Conservation (phyloP, 2,797 vertebrate species). For the Galagoides demidoff region DNA sequence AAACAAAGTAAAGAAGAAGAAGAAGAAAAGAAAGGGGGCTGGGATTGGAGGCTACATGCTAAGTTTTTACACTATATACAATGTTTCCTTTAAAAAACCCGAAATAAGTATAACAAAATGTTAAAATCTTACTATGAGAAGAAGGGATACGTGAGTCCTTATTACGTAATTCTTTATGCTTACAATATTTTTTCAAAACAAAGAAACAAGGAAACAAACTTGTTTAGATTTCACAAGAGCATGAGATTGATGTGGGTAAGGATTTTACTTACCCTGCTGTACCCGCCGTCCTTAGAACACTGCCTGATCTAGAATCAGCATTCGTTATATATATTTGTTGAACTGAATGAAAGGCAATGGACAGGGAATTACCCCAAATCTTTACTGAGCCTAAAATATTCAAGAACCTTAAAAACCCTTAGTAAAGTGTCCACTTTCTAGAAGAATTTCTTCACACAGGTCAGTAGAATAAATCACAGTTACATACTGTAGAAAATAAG, state of each 20-base stretch:
- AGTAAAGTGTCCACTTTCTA: slow-evolving; percentile 10
- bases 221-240: not conserved
- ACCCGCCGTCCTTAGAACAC: not conserved
- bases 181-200: slow-evolving; percentile 20
- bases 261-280: not conserved
- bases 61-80: not conserved
- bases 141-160: not conserved
- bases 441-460: not conserved
- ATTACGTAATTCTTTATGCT: not conserved
- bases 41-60: not conserved
- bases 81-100: not conserved
- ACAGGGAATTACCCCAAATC: not conserved
- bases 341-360: not conserved
- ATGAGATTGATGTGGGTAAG: not conserved
- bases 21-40: not conserved
- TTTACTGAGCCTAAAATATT: not conserved
- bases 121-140: not conserved
- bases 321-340: not conserved
- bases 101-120: not conserved
- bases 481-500: not conserved
- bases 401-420: not conserved
- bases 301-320: not conserved
- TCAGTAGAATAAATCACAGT: not conserved
- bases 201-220: not conserved
- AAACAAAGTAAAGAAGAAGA: not conserved